Evolutionary conservation across 2,888 invertebrate genomes (phyloP), one percentile per base, ranked within the genome.

Genomic region (Apamea anceps): DNA sequence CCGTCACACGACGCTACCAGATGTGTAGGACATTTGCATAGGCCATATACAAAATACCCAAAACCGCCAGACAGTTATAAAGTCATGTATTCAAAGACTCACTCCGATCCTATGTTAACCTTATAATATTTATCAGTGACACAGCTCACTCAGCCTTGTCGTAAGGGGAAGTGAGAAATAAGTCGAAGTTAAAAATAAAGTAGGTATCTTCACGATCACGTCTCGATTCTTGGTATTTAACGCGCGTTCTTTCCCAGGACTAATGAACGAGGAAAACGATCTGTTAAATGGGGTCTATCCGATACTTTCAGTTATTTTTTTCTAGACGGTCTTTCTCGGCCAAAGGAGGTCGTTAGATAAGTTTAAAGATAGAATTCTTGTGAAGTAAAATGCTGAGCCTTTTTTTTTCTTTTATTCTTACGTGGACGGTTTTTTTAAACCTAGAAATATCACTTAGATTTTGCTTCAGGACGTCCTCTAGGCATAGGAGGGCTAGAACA

Each of bases 211-310:
- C 63, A 68, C 71, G 37, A n/a, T 54, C 73, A 74, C 73, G 37
- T 37, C 62, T 63, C 72, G 65, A 32, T 68, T 32, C 42, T 71
- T 81, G 75, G 37, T 76, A 87, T 87, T 82, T 77, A 80, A 77
- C 85, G 28, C 77, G 45, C 82, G 87, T 70, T 66, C 79, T 85
- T 75, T 62, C 77, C 78, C 65, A 28, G 62, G n/a, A 32, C 68
- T 87, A 86, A 87, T 87, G 85, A 87, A 85, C 67, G 15, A 79
- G 86, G 80, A 82, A 85, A 85, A 85, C 18, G 70, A 51, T 32
- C 77, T 13, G n/a, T 42, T 51, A 63, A 73, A 32, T 63, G 51
- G 70, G 75, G 63, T 51, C 65, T 85, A 78, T 62, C 62, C 71
- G 71, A 81, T 82, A 82, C 65, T 71, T 13, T 37, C 37, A 42